Base-by-base conservation (phyloP, 2,113 vertebrate genomes). In the Mustela lutreola region DNA sequence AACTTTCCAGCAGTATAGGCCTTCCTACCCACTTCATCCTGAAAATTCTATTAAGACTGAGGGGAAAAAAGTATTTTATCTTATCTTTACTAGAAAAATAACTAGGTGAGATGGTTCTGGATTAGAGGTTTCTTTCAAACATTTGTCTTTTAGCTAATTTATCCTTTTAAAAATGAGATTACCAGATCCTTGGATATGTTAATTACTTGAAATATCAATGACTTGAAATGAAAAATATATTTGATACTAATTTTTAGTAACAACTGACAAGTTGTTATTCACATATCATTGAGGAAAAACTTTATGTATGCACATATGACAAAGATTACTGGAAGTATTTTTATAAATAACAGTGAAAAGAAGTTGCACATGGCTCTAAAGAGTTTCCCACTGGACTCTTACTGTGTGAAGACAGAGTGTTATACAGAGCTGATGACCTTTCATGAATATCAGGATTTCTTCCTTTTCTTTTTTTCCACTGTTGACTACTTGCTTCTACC, bases 401-500 rank as follows among this genome's bases (percentile, higher is more conserved):
- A 36, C 22, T 60, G 56, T 80, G 53, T 89, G 78, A 89, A 89
- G 39, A 86, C 1, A 11, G 62, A 36, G 22, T 92, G 50, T 78
- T 84, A 39, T 5, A 79, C 18, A 45, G 36, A 88, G 50, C 33
- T 73, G 15, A 26, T 42, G 48, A 91, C 4, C 39, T 84, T 84
- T 60, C 26, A 16, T 58, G n/a, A 73, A 24, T 84, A 67, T 36
- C 6, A 31, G 39, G 1, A 2, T 56, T 85, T 53, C 78, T 86
- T 85, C n/a, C 80, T 70, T 79, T 31, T 21, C n/a, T 56, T 65
- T 31, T 36, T 36, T 65, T 24, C 67, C 71, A n/a, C 7, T 91
- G 15, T 75, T 96, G 86, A 45, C 70, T 91, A 48, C 76, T 96
- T 84, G 71, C 62, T 85, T 95, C 85, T 87, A 50, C 56, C 63